phyloP scores from a whole-genome alignment of 2,113 vertebrate species.

The Anguilla japonica region DNA sequence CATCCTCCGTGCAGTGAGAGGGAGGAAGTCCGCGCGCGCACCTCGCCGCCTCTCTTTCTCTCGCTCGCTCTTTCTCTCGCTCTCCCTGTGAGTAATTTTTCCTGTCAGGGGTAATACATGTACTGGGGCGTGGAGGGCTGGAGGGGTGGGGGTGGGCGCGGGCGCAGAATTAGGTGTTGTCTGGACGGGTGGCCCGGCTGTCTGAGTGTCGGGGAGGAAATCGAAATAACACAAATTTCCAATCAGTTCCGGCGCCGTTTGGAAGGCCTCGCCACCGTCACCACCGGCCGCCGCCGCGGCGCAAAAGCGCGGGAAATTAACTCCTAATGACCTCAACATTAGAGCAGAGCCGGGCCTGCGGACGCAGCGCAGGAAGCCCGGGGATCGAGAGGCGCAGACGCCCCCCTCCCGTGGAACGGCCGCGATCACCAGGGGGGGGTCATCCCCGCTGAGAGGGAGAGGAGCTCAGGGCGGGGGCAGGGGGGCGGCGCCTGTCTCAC shows the following conservation, averaged over 20 bases:
- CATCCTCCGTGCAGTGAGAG: no score
- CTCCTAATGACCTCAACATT: conserved; percentile 60
- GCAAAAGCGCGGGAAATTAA: conserved; percentile 38
- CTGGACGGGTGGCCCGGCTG: not conserved
- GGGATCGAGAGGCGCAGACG: conserved; percentile 68
- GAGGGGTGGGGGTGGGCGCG: not conserved
- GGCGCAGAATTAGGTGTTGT: not conserved
- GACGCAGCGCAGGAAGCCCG: conserved; percentile 29
- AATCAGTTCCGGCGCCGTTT: conserved; percentile 13
- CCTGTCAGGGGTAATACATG: not conserved
- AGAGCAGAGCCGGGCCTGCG: conserved; percentile 37
- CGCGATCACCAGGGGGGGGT: conserved; percentile 78
- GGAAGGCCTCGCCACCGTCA: not conserved
- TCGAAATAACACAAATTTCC: conserved; percentile 15
- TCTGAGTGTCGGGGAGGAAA: not conserved
- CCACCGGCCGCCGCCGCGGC: no score
- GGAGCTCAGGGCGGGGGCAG: conserved; percentile 61
- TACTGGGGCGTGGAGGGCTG: no score
- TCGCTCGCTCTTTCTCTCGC: not conserved
- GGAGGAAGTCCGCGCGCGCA: no score
- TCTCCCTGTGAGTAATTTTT: not conserved
- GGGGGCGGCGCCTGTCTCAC: conserved; percentile 39
- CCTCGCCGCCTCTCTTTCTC: not conserved
- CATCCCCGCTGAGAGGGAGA: conserved; percentile 79
- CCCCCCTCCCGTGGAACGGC: conserved; percentile 77